phyloP scores from a whole-genome alignment of 1,140 invertebrate genomes.

The Bombus consobrinus region DNA sequence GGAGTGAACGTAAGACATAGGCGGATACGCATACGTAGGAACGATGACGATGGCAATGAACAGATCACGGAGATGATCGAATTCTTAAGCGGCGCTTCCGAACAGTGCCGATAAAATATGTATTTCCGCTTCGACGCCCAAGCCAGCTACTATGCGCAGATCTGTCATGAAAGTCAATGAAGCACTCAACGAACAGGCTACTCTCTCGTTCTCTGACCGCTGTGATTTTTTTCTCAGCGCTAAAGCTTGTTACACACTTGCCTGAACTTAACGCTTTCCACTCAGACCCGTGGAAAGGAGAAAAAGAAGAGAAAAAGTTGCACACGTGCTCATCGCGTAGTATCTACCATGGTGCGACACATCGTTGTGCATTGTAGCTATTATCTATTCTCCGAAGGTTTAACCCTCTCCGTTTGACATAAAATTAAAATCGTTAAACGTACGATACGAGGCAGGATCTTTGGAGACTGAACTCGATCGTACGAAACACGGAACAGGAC shows the following conservation, averaged over 20 bases:
- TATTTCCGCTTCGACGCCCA: conserved; percentile 44
- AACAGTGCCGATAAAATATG: conserved; percentile 59
- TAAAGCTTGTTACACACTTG: not conserved
- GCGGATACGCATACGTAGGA: not conserved
- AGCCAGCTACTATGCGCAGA: conserved; percentile 44
- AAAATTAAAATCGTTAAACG: not conserved
- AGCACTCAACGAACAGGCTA: conserved; percentile 36
- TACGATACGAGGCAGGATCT: too few relatives aligned
- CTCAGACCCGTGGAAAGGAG: not conserved
- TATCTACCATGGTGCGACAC: not conserved
- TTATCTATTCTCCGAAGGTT: too few relatives aligned
- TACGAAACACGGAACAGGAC: not conserved
- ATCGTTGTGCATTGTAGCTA: too few relatives aligned
- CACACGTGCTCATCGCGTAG: not conserved
- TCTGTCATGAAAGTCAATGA: conserved; percentile 67
- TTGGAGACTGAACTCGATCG: too few relatives aligned
- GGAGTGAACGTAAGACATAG: not conserved
- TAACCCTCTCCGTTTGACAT: not conserved
- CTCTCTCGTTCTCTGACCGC: not conserved
- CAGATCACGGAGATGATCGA: conserved; percentile 8
- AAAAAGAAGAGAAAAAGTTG: not conserved
- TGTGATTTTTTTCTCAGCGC: not conserved
- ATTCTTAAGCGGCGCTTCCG: conserved; percentile 40
- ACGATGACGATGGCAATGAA: not conserved
- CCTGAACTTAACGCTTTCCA: not conserved